phyloP scores from a whole-genome alignment of 2,888 invertebrate genomes.

The Monochamus alternatus region DNA sequence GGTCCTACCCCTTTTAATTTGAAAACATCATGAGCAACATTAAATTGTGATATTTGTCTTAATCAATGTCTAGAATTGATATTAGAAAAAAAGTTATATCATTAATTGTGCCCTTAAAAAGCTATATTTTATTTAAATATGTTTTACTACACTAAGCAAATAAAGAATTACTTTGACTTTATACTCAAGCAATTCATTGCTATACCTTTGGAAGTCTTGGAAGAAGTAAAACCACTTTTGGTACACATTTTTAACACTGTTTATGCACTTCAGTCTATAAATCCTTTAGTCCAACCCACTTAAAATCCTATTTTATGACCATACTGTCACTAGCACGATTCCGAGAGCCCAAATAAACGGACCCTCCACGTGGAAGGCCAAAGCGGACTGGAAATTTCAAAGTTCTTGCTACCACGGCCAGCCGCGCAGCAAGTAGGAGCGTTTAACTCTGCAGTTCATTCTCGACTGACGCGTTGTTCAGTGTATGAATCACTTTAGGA shows the following conservation, averaged over 20 bases:
- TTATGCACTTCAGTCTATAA: constrained; percentile 19
- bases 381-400: constrained; percentile 39
- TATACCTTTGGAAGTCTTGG: constrained; percentile 19
- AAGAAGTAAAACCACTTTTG: constrained; percentile 47
- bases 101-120: too few species aligned
- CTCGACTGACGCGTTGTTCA: constrained; percentile 55
- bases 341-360: constrained; percentile 3
- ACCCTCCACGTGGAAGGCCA: constrained; percentile 42
- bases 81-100: too few species aligned
- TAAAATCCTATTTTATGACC: constrained; percentile 11
- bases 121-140: too few species aligned
- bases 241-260: constrained; percentile 51
- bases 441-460: constrained; percentile 22
- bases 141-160: too few species aligned
- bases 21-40: too few species aligned
- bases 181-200: background rate
- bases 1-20: too few species aligned
- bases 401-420: constrained; percentile 9
- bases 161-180: too few species aligned
- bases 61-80: too few species aligned
- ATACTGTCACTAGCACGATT: constrained; percentile 24
- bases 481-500: constrained; percentile 60
- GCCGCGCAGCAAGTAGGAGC: constrained; percentile 30
- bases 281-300: background rate
- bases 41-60: too few species aligned